Evolutionary conservation across 2,113 vertebrate genomes (phyloP), one percentile per base, ranked within the genome.

Genomic region (Amblyopsis rosae): DNA sequence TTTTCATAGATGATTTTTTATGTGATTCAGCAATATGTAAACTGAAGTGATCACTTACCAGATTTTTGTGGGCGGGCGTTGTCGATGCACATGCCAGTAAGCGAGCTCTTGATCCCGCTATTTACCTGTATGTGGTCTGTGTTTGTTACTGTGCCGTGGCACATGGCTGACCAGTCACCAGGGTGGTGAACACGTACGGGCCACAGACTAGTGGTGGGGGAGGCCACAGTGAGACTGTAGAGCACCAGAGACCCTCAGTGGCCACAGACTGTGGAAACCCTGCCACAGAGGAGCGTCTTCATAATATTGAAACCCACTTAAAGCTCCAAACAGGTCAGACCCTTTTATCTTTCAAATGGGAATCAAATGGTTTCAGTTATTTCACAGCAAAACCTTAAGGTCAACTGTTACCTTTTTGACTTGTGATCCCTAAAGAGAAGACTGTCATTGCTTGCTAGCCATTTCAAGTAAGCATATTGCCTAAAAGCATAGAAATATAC

Each of bases 221-320:
- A 77, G 73, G 81, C 1, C 83, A 67, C 16, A 86, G 84, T 61
- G 93, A 93, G 0, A 81, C 92, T 2, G 85, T 66, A 65, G 94
- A 93, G 71, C 95, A 93, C 82, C 94, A 92, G 80, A 69, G 80
- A 77, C 89, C 32, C 1, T 70, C 68, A 3, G 69, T 86, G 6
- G n/a, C 59, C 12, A 92, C 89, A 70, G 93, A 95, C 6, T 97
- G 96, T 87, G 96, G 95, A 51, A 98, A 98, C 74, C 86, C 94
- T 54, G 96, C 94, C 63, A 89, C 96, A 19, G 97, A 99, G 75
- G 97, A 99, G 67, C 93, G 97, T 62, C 90, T 99, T 3, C 93
- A 96, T 26, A 99, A 99, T 77, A 96, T 99, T 17, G 98, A 99
- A 86, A 91, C 91, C n/a, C 97, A 99, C 79, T 91, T 99, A 67